A percentile compares a stretch with the other conserved stretches of the same genome.
These are phyloP conservation scores for Argyrosomus japonicus DNA, from an alignment of 2,113 vertebrate genomes.

Conservation along the genomic window DNA sequence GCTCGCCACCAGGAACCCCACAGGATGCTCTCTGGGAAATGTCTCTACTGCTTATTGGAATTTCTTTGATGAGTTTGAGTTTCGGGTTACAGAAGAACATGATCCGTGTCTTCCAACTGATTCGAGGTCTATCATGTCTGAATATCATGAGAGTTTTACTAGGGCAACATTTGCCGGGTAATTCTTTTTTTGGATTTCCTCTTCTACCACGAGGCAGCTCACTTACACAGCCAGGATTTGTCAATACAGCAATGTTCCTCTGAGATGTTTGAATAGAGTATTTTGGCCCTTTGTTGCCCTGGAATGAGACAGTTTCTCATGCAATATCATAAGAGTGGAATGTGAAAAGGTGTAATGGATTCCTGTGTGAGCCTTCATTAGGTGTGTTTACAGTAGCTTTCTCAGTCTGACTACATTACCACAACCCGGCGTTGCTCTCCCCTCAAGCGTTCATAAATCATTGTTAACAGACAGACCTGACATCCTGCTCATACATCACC, in stretches of 20 bases:
- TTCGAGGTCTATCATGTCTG: conserved; percentile 31
- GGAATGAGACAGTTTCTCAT: conserved; percentile 55
- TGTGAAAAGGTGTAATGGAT: conserved; percentile 73
- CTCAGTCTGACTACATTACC: conserved; percentile 69
- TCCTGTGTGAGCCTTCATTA: conserved; percentile 73
- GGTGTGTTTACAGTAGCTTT: conserved; percentile 77
- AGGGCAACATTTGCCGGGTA: conserved; percentile 1
- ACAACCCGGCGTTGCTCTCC: conserved; percentile 49
- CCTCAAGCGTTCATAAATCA: conserved; percentile 81
- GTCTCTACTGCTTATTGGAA: conserved; percentile 82
- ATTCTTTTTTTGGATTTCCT: conserved; percentile 23
- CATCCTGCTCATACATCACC: conserved; percentile 78
- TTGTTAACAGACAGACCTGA: conserved; percentile 80
- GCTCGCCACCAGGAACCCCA: conserved; percentile 65
- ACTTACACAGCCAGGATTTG: conserved; percentile 24
- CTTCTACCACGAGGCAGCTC: background rate
- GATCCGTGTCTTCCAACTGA: conserved; percentile 52
- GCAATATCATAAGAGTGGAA: conserved; percentile 60
- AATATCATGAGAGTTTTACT: conserved; percentile 2
- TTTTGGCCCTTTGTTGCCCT: conserved; percentile 44
- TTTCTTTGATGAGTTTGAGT: conserved; percentile 75
- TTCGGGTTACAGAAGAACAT: conserved; percentile 76
- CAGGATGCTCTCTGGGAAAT: conserved; percentile 81
- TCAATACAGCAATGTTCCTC: conserved; percentile 20
- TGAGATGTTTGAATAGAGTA: conserved; percentile 41